These are phyloP conservation scores for Amiota mariae DNA, from an alignment of 2,888 invertebrate species.

Conservation along the genomic window DNA sequence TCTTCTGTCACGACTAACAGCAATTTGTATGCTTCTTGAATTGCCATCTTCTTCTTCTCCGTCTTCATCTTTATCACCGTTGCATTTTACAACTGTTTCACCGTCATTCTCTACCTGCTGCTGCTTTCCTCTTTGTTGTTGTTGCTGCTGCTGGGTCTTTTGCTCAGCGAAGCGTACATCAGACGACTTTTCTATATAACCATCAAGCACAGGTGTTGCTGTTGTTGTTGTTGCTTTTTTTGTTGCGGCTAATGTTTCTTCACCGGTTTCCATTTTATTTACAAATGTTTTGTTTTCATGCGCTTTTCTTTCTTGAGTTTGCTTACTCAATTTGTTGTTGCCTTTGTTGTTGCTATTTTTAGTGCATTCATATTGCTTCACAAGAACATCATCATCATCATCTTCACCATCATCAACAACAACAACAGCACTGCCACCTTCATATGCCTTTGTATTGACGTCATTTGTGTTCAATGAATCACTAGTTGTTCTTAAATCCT, in stretches of 20 bases:
- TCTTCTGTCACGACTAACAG: slow-evolving; percentile 1
- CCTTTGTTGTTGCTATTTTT: slow-evolving; percentile 35
- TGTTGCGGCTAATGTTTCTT: slow-evolving; percentile 5
- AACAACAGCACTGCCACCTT: neutral
- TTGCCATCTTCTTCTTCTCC: neutral
- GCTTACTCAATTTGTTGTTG: slow-evolving; percentile 21
- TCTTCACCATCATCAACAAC: neutral
- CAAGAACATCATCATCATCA: slow-evolving; percentile 14
- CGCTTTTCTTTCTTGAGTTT: neutral
- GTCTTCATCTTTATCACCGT: neutral
- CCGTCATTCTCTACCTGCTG: slow-evolving; percentile 23
- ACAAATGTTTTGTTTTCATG: slow-evolving; percentile 20
- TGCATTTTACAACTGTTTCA: slow-evolving; percentile 14
- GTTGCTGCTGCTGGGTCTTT: slow-evolving; percentile 20
- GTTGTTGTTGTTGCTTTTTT: no score
- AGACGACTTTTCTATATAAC: slow-evolving; percentile 6
- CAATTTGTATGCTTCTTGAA: slow-evolving; percentile 31
- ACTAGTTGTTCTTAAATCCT: neutral
- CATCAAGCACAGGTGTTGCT: neutral
- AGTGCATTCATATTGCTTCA: slow-evolving; percentile 50
- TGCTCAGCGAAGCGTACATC: slow-evolving; percentile 15
- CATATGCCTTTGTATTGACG: neutral
- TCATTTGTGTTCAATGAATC: neutral
- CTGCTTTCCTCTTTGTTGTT: slow-evolving; percentile 23
- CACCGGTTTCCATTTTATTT: slow-evolving; percentile 27